Percentiles rank a stretch among this genome's conserved stretches.
These are phyloP conservation scores for Acyrthosiphon pisum DNA, from an alignment of 1,140 invertebrate genomes.

Conservation along the genomic window DNA sequence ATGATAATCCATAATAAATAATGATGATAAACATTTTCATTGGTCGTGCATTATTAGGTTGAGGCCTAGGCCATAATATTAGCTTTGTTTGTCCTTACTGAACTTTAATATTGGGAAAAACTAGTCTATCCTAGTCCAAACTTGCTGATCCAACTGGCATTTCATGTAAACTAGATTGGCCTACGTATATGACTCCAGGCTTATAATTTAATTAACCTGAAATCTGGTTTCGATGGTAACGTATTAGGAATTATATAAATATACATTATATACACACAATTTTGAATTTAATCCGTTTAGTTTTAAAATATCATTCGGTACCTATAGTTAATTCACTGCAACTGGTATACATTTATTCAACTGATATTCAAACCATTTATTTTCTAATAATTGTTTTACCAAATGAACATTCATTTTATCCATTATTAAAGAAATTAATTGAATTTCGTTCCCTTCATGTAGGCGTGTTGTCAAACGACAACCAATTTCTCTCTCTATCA, in stretches of 20 bases:
- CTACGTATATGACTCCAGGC: neutral
- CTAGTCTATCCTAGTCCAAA: neutral
- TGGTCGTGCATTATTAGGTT: neutral
- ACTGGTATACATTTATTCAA: neutral
- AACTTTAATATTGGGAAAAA: neutral
- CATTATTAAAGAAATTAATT: slow-evolving; percentile 12
- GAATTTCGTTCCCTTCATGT: neutral
- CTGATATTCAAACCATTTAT: neutral
- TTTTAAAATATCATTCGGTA: neutral
- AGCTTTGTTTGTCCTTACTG: neutral
- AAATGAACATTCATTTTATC: neutral
- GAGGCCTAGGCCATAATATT: neutral
- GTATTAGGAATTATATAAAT: too few species aligned
- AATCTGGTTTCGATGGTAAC: neutral
- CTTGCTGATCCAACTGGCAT: neutral
- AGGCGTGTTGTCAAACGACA: neutral
- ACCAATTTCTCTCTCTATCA: neutral
- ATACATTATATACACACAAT: too few species aligned
- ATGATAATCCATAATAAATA: too few species aligned
- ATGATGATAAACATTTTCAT: neutral
- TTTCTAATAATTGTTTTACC: neutral
- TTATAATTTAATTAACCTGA: too few species aligned
- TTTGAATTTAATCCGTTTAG: too few species aligned
- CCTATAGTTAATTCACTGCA: neutral
- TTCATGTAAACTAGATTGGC: neutral